Base-by-base conservation (phyloP, 2,888 invertebrate species). In the Taenaris catops region DNA sequence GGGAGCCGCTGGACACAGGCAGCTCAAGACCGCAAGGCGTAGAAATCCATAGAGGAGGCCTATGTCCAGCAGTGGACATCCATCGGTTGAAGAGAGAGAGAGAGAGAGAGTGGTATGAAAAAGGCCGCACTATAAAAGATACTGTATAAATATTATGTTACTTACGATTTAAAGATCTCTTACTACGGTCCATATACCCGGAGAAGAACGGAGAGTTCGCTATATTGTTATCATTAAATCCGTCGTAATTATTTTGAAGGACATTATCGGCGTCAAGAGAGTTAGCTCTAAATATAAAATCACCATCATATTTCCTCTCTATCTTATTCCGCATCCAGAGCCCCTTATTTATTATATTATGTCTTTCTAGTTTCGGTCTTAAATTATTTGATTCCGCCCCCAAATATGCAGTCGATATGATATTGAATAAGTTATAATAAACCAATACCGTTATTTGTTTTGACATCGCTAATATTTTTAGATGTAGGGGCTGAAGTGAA, bases 341-440 rank as follows among this genome's bases (percentile, higher is more conserved):
- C 0, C 76, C 71, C 48, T 76, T 80, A 25, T 78, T 83, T 0
- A 83, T 46, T 0, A 75, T 50, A 21, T 72, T 83, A 31, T 69
- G 76, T n/a, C 65, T 49, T 6, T 81, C 76, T 6, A 66, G 33
- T 18, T 54, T 65, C 0, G 69, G 63, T 7, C 58, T 71, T 0
- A 51, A 38, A 26, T 44, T 63, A 20, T 62, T 63, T 0, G 46
- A 8, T 33, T 67, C 63, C 0, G 50, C 52, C 3, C 55, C 50
- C 11, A 73, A 41, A 24, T 44, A 64, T 1, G 45, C 44, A 2
- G 55, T 37, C 0, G 38, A 14, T n/a, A 55, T 42, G 1, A 48
- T 6, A 1, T 39, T 42, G 8, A 57, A 38, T 18, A 49, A 41
- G 5, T 50, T 36, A 1, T 62, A 20, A n/a, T 67, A 29, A 49